Conservation (phyloP, 1,140 invertebrate genomes). For the Pollicipes pollicipes region DNA sequence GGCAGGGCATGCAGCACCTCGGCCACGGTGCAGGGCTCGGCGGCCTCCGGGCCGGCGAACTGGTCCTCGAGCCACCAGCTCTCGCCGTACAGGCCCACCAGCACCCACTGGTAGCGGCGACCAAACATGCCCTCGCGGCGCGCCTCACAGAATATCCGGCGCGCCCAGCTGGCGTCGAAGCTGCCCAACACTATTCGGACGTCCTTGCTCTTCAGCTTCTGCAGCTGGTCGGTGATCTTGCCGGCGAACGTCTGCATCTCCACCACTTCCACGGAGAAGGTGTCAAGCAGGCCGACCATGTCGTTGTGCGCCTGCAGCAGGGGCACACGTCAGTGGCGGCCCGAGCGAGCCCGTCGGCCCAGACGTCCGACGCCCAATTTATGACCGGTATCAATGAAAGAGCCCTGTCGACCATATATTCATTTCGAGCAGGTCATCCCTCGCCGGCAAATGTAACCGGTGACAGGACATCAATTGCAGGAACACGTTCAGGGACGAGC, state of each 20-base stretch:
- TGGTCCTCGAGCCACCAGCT: conserved; percentile 46
- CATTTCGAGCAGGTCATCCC: too few species aligned
- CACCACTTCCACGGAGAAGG: conserved; percentile 65
- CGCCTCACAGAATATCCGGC: conserved; percentile 84
- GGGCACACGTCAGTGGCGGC: too few species aligned
- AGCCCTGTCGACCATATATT: too few species aligned
- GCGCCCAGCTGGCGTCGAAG: conserved; percentile 86
- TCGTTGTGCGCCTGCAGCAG: conserved; percentile 63
- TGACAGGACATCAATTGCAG: neutral
- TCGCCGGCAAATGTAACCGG: neutral
- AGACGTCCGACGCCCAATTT: neutral
- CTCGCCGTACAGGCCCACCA: conserved; percentile 47
- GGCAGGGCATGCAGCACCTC: conserved; percentile 66
- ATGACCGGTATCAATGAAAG: too few species aligned
- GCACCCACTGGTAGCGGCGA: conserved; percentile 87
- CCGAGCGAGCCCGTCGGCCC: neutral
- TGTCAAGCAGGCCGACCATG: conserved; percentile 71
- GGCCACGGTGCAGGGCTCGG: conserved; percentile 42
- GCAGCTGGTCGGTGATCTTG: conserved; percentile 62
- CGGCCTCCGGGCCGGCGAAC: conserved; percentile 18
- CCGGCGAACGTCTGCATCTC: conserved; percentile 82
- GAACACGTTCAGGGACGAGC: too few species aligned
- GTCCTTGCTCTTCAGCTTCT: conserved; percentile 77
- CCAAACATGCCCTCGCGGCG: conserved; percentile 54
- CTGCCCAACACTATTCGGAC: conserved; percentile 90